These are phyloP conservation scores for Bos indicus DNA, from an alignment of 2,113 vertebrate species.

Conservation along the genomic window DNA sequence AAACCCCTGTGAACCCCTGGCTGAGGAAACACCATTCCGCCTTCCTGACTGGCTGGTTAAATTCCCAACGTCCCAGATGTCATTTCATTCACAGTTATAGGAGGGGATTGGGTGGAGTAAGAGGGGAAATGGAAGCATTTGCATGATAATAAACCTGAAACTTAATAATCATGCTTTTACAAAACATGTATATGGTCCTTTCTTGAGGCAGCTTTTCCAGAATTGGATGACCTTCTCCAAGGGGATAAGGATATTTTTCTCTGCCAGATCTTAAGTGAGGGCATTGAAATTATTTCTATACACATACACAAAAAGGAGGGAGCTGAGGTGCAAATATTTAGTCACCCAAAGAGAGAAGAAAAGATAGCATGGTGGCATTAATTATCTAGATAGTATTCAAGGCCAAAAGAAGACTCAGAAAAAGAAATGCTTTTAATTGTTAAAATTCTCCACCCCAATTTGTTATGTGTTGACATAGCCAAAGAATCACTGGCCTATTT, in stretches of 20 bases:
- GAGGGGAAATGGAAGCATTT: slow-evolving; percentile 65
- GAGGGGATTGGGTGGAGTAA: slow-evolving; percentile 54
- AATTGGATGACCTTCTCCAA: slow-evolving; percentile 66
- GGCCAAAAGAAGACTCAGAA: slow-evolving; percentile 9
- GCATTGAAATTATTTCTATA: slow-evolving; percentile 53
- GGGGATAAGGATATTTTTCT: slow-evolving; percentile 51
- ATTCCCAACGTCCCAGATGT: slow-evolving; percentile 64
- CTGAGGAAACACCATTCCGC: slow-evolving; percentile 14
- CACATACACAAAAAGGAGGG: slow-evolving; percentile 39
- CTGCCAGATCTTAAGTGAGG: slow-evolving; percentile 31
- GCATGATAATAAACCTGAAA: slow-evolving; percentile 73
- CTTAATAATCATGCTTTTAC: slow-evolving; percentile 64
- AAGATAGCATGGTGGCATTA: not conserved
- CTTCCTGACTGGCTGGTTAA: slow-evolving; percentile 52
- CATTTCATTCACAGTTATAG: slow-evolving; percentile 55
- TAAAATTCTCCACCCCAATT: slow-evolving; percentile 32
- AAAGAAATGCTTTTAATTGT: slow-evolving; percentile 13
- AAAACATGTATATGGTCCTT: slow-evolving; percentile 43
- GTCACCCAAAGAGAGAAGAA: slow-evolving; percentile 17
- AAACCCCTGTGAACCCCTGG: slow-evolving; percentile 16
- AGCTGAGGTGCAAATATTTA: slow-evolving; percentile 41
- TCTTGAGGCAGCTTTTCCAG: slow-evolving; percentile 55
- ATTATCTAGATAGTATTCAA: slow-evolving; percentile 28
- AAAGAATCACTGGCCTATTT: slow-evolving; percentile 7
- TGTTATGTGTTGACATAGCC: slow-evolving; percentile 14